Conservation (phyloP, 2,113 vertebrate species). For the Embiotoca jacksoni region DNA sequence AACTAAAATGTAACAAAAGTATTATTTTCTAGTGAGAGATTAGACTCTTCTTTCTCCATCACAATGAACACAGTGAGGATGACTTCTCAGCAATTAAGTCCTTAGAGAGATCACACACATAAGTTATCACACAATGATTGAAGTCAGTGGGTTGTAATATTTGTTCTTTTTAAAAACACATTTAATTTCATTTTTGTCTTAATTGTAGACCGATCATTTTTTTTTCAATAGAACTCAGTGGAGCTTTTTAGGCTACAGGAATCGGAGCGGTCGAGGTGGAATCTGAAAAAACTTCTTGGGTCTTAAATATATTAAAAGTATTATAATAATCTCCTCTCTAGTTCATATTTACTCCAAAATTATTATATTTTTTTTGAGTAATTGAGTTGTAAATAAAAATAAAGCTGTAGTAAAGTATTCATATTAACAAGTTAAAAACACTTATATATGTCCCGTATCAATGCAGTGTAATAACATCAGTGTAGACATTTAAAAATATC, state of each 20-base stretch:
- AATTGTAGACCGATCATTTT: neutral
- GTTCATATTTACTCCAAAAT: neutral
- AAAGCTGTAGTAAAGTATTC: too few species aligned
- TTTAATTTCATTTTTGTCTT: neutral
- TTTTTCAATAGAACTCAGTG: neutral
- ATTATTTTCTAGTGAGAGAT: conserved; percentile 36
- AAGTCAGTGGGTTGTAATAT: conserved; percentile 25
- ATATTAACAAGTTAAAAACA: too few species aligned
- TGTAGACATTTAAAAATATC: too few species aligned
- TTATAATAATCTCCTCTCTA: neutral
- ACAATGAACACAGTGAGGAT: conserved; percentile 17
- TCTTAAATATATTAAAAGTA: neutral
- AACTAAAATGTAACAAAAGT: conserved; percentile 5
- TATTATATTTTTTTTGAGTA: too few species aligned
- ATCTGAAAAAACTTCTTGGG: neutral
- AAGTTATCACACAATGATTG: conserved; percentile 37
- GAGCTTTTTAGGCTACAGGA: neutral
- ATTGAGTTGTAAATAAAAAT: neutral
- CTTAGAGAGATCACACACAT: conserved; percentile 20
- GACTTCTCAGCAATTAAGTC: conserved; percentile 46
- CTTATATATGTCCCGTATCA: too few species aligned
- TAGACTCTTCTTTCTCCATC: conserved; percentile 20
- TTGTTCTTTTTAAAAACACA: neutral
- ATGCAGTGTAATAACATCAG: too few species aligned
- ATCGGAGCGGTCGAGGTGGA: neutral